Base-by-base conservation (phyloP, 2,888 invertebrate genomes). In the Dione juno region DNA sequence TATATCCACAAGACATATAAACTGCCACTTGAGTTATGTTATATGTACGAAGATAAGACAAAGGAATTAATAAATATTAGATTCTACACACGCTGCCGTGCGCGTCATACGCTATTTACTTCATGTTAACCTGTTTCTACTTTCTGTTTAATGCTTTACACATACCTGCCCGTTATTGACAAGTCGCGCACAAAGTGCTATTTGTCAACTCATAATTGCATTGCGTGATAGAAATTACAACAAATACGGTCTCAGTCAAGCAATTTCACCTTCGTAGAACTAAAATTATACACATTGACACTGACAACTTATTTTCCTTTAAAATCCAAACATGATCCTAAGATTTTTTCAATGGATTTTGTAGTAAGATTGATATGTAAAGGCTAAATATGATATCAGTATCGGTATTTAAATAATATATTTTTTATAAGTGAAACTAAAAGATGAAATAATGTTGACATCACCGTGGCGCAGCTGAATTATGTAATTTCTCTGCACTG, bases 51-150 rank as follows among this genome's bases (percentile, higher is more conserved):
- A 10, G 41, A 43, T 28, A 61, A 61, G n/a, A 61, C 61, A 61
- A 61, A 61, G 43, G 61, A 45, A 45, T 61, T 45, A 45, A 61
- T n/a, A 61, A 61, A 45, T 61, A 61, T 61, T 61, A 61, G 45
- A 61, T 61, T 43, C 19, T 14, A 45, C 28, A 61, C 43, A 61
- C 28, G 59, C 41, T 59, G 43, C 41, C 7, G 43, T 61, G 28
- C 43, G 21, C 43, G 43, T 61, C 28, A 61, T 28, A 45, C 45
- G 45, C 61, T 61, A n/a, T 61, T 61, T 61, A 43, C 21, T 61
- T 61, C n/a, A 35, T 45, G 45, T 61, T 10, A n/a, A 14, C 14
- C 28, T 28, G 59, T 35, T 57, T 57, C 10, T 10, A 16, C 37
- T 57, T 57, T 57, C 57, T 57, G 37, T 57, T 57, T 11, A 1